Base-by-base conservation (phyloP, 2,888 invertebrate species). In the Pocota personata region DNA sequence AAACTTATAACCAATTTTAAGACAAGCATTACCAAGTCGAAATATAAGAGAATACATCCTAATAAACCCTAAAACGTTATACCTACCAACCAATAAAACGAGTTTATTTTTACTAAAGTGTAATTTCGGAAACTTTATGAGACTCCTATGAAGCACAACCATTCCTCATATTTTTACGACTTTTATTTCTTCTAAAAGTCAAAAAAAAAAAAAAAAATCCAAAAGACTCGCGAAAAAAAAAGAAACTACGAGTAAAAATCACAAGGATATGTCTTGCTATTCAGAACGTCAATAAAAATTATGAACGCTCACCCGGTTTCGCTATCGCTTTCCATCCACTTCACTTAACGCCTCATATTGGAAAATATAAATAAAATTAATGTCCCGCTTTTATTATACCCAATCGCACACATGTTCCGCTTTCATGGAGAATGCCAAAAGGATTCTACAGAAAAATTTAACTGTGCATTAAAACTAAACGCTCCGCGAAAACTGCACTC, bases 351-450 rank as follows among this genome's bases (percentile, higher is more conserved):
- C 82, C 76, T 72, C 66, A 52, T 77, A 76, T 86, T 86, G 71
- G 52, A 77, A 77, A 77, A 60, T 75, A 82, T 82, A 82, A 86
- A 86, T 82, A 86, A 86, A 86, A 86, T 84, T 76, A 86, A 86
- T 86, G 86, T 82, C 62, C 76, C 64, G 35, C 58, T 24, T 82
- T 86, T 86, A 86, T 86, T 82, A 72, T 67, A 72, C 48, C 72
- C 66, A 76, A 77, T 72, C 75, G 43, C 73, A 77, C 57, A 82
- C 52, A 62, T 66, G 66, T 40, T 46, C 60, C 46, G 48, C 24
- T 37, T 30, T 52, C 37, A 27, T 60, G 19, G 37, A 32, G 50
- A 60, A 40, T 2, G 14, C 55, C 48, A 57, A 72, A 71, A 77
- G 57, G 82, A 67, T 62, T 62, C 50, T 3, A 8, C 3, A 8